Conservation (phyloP, 2,888 invertebrate genomes). For the Imbricaverruca yamaguchii region DNA sequence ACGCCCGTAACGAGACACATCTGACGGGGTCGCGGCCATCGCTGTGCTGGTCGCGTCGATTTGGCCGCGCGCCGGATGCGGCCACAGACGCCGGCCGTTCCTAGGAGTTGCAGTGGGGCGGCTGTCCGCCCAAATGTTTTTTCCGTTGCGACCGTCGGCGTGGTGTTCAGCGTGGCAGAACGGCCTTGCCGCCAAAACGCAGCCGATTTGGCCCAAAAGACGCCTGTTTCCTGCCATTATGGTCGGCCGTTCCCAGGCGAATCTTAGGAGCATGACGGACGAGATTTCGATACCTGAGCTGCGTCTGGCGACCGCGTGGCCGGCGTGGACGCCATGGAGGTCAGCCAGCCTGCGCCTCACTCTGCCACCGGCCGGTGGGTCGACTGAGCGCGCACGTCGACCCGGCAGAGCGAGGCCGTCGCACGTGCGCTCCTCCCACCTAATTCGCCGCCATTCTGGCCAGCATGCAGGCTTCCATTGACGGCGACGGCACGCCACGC, state of each 20-base stretch:
- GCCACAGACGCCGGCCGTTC: neutral
- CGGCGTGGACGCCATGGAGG: neutral
- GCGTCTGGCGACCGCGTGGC: neutral
- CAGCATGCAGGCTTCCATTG: neutral
- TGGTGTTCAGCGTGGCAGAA: neutral
- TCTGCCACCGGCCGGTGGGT: no score
- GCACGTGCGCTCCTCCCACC: neutral
- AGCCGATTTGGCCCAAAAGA: slow-evolving; percentile 9
- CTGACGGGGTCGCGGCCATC: no score
- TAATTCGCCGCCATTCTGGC: neutral
- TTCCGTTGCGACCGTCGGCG: neutral
- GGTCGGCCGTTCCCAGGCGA: neutral
- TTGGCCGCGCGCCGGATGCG: neutral
- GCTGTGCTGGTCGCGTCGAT: no score
- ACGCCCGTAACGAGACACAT: no score
- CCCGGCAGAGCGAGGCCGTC: no score
- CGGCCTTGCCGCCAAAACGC: neutral
- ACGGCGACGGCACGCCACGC: neutral
- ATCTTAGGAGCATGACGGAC: neutral
- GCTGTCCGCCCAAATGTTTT: neutral
- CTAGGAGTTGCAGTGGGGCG: neutral
- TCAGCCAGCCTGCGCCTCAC: no score
- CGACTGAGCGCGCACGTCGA: no score
- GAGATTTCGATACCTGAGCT: neutral
- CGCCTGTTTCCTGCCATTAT: neutral